Conservation (phyloP, 2,888 invertebrate species). For the Amblyjoppa fuscipennis region DNA sequence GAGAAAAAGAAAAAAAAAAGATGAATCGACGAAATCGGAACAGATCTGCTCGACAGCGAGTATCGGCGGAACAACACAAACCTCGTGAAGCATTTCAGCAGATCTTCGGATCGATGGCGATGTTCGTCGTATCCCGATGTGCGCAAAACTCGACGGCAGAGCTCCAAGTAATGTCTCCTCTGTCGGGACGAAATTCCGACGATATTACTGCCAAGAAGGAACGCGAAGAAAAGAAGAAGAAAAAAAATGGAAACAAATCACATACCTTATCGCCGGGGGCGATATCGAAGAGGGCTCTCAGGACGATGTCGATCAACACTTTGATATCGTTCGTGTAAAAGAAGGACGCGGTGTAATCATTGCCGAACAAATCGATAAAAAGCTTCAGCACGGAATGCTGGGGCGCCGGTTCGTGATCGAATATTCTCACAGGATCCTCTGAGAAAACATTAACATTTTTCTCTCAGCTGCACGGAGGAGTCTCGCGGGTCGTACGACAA, state of each 20-base stretch:
- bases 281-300: slow-evolving; percentile 95
- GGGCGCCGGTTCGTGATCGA: slow-evolving; percentile 93
- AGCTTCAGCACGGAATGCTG: slow-evolving; percentile 95
- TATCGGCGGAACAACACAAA: slow-evolving; percentile 54
- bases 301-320: slow-evolving; percentile 96
- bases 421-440: slow-evolving; percentile 95
- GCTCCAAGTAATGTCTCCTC: slow-evolving; percentile 91
- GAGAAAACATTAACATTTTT: slow-evolving; percentile 75
- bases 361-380: slow-evolving; percentile 94
- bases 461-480: slow-evolving; percentile 7
- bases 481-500: background rate
- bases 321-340: slow-evolving; percentile 98
- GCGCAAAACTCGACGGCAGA: slow-evolving; percentile 92
- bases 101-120: slow-evolving; percentile 92
- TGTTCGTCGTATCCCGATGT: slow-evolving; percentile 94
- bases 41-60: background rate
- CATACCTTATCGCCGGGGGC: slow-evolving; percentile 94
- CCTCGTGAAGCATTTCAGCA: slow-evolving; percentile 93
- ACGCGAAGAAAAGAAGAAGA: background rate
- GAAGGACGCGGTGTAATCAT: slow-evolving; percentile 92
- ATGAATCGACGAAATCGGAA: background rate
- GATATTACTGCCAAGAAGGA: slow-evolving; percentile 22
- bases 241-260: slow-evolving; percentile 26
- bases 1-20: slow-evolving; percentile 56
- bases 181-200: slow-evolving; percentile 75